Evolutionary conservation across 2,113 vertebrate species (phyloP), one percentile per base, ranked within the genome.

Genomic region (Etheostoma cragini): DNA sequence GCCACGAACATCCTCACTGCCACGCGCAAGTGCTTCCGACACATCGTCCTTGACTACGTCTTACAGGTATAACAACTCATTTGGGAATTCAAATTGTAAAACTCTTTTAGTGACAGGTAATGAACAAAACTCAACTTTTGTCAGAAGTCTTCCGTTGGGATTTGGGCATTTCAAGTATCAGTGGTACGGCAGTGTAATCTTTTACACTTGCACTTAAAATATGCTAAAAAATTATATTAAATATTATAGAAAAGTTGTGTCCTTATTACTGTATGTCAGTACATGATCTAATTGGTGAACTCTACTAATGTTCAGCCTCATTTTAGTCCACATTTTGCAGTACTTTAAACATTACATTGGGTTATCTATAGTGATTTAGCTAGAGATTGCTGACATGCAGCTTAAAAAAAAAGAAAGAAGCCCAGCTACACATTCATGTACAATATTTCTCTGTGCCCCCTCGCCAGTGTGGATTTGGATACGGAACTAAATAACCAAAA

Each of bases 21-120:
- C 87, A 98, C 98, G 0, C 95, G 98, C 82, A 99, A 99, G 78
- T 99, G 98, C 89, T 99, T 98, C 93, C 95, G 98, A 35, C 98
- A 99, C 89, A 97, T 99, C 80, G 97, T 97, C 67, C 96, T 99
- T 1, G 98, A 99, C 94, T 99, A 99, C 1, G 98, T 99, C 46
- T 95, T 99, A 81, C 98, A 99, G 96, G 98, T 99, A 85, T 22
- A 45, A 33, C 22, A 1, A 11, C 45, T 62, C 0, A 3, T 16
- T 15, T 1, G 8, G 8, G 58, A 33, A 56, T 82, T 35, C 49
- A 1, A 26, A 49, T n/a, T 57, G 19, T 13, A 14, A 2, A 2
- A 3, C 14, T 42, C 2, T 16, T 19, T 53, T 0, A 63, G 58
- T 53, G 47, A 22, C 46, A 24, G 46, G 1, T 30, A n/a, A n/a